These are phyloP conservation scores for Choristoneura rosaceana DNA, from an alignment of 2,888 invertebrate species.

Conservation along the genomic window DNA sequence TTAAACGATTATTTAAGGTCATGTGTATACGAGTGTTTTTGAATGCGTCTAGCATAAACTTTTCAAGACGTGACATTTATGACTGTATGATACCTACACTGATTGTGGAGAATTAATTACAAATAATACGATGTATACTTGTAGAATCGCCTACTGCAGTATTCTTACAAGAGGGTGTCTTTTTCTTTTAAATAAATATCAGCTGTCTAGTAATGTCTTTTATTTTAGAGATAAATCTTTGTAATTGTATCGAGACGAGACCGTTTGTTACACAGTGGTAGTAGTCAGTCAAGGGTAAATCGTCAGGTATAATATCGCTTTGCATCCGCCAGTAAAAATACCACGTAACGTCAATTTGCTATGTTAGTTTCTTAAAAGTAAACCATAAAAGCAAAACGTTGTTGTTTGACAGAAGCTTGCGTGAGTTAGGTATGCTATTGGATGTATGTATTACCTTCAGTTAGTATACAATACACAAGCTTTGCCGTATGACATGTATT, in stretches of 20 bases:
- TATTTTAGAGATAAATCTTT: not conserved
- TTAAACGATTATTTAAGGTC: constrained; percentile 48
- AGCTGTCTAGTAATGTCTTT: no score
- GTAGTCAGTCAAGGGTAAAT: not conserved
- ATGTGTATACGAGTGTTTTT: constrained; percentile 29
- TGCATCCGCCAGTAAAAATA: not conserved
- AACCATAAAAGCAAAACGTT: no score
- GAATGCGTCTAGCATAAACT: constrained; percentile 17
- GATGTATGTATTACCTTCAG: no score
- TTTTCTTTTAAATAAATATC: no score
- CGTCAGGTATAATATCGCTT: not conserved
- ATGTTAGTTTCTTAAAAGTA: no score
- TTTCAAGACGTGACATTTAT: constrained; percentile 3
- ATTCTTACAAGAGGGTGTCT: no score
- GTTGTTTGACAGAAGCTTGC: no score
- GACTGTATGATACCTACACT: not conserved
- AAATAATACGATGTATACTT: not conserved
- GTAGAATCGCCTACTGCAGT: not conserved
- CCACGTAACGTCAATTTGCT: not conserved
- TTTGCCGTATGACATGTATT: no score
- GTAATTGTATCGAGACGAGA: not conserved
- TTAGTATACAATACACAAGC: no score
- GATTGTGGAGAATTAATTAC: not conserved
- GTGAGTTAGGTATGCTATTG: no score
- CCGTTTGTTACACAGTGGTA: not conserved